Conservation (phyloP, 2,888 invertebrate genomes). For the Rapana venosa region DNA sequence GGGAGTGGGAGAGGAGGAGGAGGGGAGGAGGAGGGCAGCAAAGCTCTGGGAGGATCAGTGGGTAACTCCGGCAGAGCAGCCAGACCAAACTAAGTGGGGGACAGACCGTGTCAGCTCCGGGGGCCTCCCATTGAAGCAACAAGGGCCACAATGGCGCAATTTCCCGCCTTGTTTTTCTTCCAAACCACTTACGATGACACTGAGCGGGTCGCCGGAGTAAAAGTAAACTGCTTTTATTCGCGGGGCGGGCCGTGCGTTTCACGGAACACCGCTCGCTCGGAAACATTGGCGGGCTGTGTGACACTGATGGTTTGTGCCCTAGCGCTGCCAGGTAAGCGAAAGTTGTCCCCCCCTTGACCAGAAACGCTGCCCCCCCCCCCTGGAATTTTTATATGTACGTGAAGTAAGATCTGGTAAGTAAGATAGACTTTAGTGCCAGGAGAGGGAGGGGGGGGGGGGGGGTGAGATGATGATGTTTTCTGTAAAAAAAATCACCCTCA, state of each 20-base stretch:
- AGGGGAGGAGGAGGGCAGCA: not conserved
- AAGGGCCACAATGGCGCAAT: conserved; percentile 38
- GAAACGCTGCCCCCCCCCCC: no score
- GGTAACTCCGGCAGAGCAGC: not conserved
- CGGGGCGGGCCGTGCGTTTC: conserved; percentile 32
- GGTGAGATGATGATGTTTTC: no score
- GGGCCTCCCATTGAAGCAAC: conserved; percentile 13
- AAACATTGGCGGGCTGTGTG: conserved; percentile 26
- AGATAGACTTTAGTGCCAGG: no score
- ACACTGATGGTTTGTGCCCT: conserved; percentile 19
- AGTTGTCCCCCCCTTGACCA: no score
- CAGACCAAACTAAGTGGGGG: not conserved
- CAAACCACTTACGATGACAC: conserved; percentile 35
- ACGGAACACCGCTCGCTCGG: conserved; percentile 31
- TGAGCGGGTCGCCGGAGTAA: conserved; percentile 32
- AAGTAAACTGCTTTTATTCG: conserved; percentile 38
- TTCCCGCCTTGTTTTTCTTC: conserved; percentile 33
- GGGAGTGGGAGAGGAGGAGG: not conserved
- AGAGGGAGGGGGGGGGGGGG: no score
- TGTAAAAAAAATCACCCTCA: no score
- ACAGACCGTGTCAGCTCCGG: conserved; percentile 10
- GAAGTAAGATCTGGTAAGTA: no score
- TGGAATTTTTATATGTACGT: no score
- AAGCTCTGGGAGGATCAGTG: not conserved
- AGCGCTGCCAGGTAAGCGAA: no score